Evolutionary conservation across 2,113 vertebrate genomes (phyloP).

Genomic region (Natator depressus): DNA sequence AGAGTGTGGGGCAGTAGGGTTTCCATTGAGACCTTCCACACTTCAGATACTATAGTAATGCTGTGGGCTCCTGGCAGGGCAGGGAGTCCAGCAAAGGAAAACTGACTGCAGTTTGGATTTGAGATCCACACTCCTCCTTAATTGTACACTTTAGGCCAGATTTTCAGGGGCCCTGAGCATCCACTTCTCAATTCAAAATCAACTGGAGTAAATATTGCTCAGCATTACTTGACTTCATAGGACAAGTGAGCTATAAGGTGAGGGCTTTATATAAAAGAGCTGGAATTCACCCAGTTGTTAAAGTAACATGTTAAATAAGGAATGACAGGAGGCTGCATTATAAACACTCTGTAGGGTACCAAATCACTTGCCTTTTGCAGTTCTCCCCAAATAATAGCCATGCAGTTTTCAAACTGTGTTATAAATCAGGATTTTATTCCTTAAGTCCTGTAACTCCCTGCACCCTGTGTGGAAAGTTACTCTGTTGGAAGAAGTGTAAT

Average conservation of each 20-base stretch:
- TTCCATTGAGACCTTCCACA: neutral
- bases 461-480: neutral
- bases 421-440: neutral
- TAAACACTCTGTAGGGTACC: neutral
- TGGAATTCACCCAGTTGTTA: constrained; percentile 5
- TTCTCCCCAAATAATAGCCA: neutral
- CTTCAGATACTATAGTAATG: neutral
- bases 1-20: accelerated
- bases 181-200: neutral
- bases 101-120: neutral
- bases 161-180: neutral
- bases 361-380: neutral
- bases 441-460: neutral
- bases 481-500: neutral
- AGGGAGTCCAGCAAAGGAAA: neutral
- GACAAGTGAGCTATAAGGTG: neutral
- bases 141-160: neutral
- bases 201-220: neutral
- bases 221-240: neutral
- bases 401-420: neutral
- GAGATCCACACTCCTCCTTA: neutral
- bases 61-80: neutral
- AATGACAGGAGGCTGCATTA: constrained; percentile 8
- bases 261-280: neutral
- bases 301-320: neutral